Conservation (phyloP, 2,113 vertebrate species). For the Crotalus viridis region DNA sequence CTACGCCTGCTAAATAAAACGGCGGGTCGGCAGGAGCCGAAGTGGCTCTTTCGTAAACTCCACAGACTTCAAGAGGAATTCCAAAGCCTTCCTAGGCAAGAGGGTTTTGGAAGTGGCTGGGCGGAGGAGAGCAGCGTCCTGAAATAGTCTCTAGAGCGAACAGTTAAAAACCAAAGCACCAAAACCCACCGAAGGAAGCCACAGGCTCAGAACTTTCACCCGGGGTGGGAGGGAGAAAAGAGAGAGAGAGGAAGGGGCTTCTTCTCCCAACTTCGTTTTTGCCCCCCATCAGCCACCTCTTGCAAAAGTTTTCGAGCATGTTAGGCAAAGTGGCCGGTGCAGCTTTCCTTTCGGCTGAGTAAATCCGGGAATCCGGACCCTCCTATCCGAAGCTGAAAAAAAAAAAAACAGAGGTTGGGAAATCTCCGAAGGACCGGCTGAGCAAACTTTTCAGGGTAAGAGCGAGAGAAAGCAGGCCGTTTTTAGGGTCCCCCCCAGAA, state of each 20-base stretch:
- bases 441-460: constrained; percentile 50
- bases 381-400: constrained; percentile 30
- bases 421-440: constrained; percentile 63
- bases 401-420: constrained; percentile 35
- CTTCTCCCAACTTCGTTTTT: background rate
- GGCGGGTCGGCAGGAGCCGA: background rate
- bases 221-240: background rate
- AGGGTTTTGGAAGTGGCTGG: background rate
- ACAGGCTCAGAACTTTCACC: background rate
- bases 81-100: background rate
- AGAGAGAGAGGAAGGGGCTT: background rate
- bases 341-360: constrained; percentile 39
- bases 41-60: background rate
- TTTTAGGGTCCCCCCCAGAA: background rate
- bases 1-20: background rate
- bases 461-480: background rate
- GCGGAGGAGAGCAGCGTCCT: background rate
- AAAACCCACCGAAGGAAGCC: background rate
- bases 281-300: constrained; percentile 34
- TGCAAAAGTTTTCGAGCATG: constrained; percentile 14
- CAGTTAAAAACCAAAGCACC: background rate
- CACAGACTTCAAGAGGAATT: constrained; percentile 13
- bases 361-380: constrained; percentile 38
- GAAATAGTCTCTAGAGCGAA: background rate
- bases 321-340: constrained; percentile 29